Evolutionary conservation across 2,797 vertebrate genomes (phyloP), one percentile per base, ranked within the genome.

Genomic region (Enteromius trimaculatus): DNA sequence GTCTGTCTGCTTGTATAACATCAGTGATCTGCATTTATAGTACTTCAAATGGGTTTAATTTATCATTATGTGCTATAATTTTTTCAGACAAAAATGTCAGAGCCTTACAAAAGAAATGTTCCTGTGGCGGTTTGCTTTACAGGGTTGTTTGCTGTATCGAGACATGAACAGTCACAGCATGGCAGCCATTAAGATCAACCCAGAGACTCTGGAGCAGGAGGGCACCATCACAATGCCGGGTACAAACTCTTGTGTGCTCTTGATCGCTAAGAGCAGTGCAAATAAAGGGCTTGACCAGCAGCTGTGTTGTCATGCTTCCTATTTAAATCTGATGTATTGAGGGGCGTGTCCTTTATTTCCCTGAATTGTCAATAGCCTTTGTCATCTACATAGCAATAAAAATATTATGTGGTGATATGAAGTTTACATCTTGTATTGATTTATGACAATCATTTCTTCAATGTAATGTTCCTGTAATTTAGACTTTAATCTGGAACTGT

Each of bases 151-250:
- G 92, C 94, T 99, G 83, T 99, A 99, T 91, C 96, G 96, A 92
- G 98, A 99, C 91, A 92, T 92, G 26, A 96, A 94, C 93, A 98
- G 96, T 93, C 96, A 98, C 91, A 96, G 95, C 88, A 96, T 96
- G 96, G 95, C 97, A 55, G 98, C 98, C 82, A 84, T 98, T 92
- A 97, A 97, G 94, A 99, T 99, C 95, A 99, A 98, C 92, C 97
- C 98, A 70, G 98, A 99, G 93, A 99, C 98, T 83, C 89, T 99
- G 94, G 98, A 99, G 87, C 97, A 97, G 80, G 98, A 99, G 55
- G 97, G 97, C 74, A 94, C 95, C 65, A 95, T 99, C 87, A 91
- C 96, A 83, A 96, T 99, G 93, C 98, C 98, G 94, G 98, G 98
- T 99, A 93, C 80, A 81, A 31, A 55, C 58, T 62, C 64, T 60